A percentile compares a stretch with the other conserved stretches of the same genome.
phyloP scores from a whole-genome alignment of 1,140 invertebrate species.

The Bombus soroeensis region DNA sequence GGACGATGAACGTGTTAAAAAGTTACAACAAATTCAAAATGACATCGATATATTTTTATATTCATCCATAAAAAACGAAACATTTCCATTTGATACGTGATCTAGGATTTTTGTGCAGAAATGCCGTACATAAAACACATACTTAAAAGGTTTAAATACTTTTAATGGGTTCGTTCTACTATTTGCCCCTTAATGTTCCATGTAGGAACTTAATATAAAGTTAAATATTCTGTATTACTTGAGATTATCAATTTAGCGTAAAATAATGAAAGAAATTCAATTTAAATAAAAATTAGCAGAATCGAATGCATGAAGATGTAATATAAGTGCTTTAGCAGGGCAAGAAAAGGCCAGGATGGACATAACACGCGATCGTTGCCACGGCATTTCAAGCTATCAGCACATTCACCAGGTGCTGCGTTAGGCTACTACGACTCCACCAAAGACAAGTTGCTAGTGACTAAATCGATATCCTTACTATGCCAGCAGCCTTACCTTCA shows the following conservation, averaged over 20 bases:
- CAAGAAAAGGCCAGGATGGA: conserved; percentile 84
- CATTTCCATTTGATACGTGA: too few species aligned
- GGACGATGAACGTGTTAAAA: too few species aligned
- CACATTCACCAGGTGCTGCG: conserved; percentile 88
- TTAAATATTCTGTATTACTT: neutral
- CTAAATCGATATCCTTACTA: conserved; percentile 96
- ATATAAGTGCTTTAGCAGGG: conserved; percentile 76
- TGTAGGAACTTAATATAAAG: too few species aligned
- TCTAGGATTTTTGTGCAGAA: too few species aligned
- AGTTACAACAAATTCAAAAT: too few species aligned
- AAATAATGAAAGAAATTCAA: neutral
- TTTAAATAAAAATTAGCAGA: neutral
- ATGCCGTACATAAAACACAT: too few species aligned
- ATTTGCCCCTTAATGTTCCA: too few species aligned
- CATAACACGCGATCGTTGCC: conserved; percentile 91
- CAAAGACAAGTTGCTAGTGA: conserved; percentile 96
- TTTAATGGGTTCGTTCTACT: too few species aligned
- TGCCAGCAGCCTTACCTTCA: conserved; percentile 95
- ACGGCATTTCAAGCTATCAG: conserved; percentile 93
- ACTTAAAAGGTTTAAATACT: too few species aligned
- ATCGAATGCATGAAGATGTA: neutral
- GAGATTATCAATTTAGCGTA: neutral
- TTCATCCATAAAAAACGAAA: too few species aligned
- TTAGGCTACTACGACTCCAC: conserved; percentile 95
- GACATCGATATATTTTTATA: too few species aligned